These are phyloP conservation scores for Crotophaga sulcirostris DNA, from an alignment of 2,113 vertebrate genomes.

Conservation along the genomic window DNA sequence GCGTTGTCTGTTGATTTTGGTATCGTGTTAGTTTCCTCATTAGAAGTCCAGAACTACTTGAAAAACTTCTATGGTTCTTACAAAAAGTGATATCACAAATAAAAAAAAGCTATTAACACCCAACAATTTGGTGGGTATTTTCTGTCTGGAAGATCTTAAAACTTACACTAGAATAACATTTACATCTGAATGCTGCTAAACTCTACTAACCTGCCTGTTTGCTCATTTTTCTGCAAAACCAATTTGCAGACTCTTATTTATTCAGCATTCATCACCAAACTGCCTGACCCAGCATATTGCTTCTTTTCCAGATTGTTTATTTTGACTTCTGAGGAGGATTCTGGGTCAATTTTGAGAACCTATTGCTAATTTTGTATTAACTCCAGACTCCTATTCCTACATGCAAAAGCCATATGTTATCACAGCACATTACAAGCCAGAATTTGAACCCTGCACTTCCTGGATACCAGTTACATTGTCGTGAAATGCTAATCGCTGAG, in stretches of 20 bases:
- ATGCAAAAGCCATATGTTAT: background rate
- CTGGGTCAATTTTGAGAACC: background rate
- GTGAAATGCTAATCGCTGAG: background rate
- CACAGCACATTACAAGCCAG: accelerated
- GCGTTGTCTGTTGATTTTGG: background rate
- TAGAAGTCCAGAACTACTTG: background rate
- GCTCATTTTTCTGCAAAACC: background rate
- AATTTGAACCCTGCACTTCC: background rate
- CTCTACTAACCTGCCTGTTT: background rate
- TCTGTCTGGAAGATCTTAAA: background rate
- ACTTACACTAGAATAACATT: background rate
- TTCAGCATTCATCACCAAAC: background rate
- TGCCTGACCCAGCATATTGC: background rate
- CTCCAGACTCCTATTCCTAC: background rate
- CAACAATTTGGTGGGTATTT: accelerated
- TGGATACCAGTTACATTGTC: background rate
- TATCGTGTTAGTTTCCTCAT: background rate
- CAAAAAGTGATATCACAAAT: background rate
- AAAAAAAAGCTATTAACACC: background rate
- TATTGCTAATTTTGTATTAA: background rate
- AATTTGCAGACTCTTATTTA: background rate
- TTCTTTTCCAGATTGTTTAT: background rate
- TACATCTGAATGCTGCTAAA: background rate
- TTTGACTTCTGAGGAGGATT: background rate
- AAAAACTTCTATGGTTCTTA: background rate